Base-by-base conservation (phyloP, 2,888 invertebrate genomes). In the Drosophila algonquin region DNA sequence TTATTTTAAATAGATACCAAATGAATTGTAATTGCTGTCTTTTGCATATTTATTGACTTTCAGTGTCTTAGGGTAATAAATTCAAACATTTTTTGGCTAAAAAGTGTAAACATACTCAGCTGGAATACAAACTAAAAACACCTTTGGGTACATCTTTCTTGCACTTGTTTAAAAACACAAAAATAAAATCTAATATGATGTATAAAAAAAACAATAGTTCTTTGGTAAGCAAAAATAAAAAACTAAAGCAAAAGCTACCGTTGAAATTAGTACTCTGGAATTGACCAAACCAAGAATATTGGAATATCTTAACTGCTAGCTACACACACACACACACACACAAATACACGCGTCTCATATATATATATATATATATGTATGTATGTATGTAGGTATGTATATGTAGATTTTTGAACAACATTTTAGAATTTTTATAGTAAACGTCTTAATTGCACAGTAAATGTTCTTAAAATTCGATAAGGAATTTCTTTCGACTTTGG, bases 401-500 rank as follows among this genome's bases (percentile, higher is more conserved):
- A 73, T 56, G 59, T 67, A 60, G 73, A 63, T 56, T 53, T 68
- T 57, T 75, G 89, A 86, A 84, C 88, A 88, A 86, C 81, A 79
- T 73, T 72, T 75, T 80, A 79, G 64, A 82, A 74, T 76, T 77
- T 56, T 76, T 73, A 76, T 77, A 73, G 63, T 80, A 79, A 76
- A 75, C 51, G 73, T 75, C 70, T 72, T 84, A 84, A 84, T 84
- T 84, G 88, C 87, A 84, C 83, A 83, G 62, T 76, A 78, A 64
- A 58, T 72, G 65, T 72, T 56, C 63, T 56, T 73, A 58, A 75
- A 75, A 75, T 75, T 70, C 72, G 71, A 60, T 73, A 72, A 76
- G 75, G 76, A 75, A 75, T 75, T 64, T 65, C 76, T 63, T 77
- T 84, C 74, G 78, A 88, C 88, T 89, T 84, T 84, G 89, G 87